Base-by-base conservation (phyloP, 2,888 invertebrate species). In the Euclidia mi region DNA sequence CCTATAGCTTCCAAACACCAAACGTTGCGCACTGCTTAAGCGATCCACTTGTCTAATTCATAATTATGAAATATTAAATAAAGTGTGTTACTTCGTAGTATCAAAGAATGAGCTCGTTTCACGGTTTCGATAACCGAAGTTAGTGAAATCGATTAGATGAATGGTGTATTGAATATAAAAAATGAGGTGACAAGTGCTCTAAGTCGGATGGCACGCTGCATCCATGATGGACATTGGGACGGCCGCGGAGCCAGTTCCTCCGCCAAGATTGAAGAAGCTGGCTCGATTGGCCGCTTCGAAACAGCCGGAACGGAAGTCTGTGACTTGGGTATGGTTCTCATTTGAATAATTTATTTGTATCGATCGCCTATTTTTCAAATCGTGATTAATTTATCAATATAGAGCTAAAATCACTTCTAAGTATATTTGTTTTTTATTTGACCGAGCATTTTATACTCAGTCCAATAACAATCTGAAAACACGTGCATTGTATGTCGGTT, bases 181-280 rank as follows among this genome's bases (percentile, higher is more conserved):
- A 76, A 76, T 73, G 61, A 71, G 69, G 61, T 71, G 58, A 76
- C 69, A 40, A 58, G 66, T 63, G 72, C 66, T 59, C 55, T 51
- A 37, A 35, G 49, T 65, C 73, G 68, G 71, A 75, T 76, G 80
- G 75, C 74, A 69, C 64, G 56, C 59, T 20, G 56, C 40, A 40
- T 14, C 12, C 44, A 55, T 61, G 59, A 91, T 91, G 92, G 79
- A 85, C 64, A 76, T 71, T 58, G 77, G 65, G 63, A 65, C 72
- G 67, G 76, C 65, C 32, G 59, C 53, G 38, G 70, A 64, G 61
- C 94, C 94, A 9, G 89, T 94, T 56, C 92, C 94, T 43, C 95
- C 95, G 48, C 95, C 94, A 46, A 82, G 95, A 59, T 76, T 87
- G 65, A 95, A 95, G 84, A 93, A 91, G 73, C 77, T 93, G 56